A percentile compares a stretch with the other conserved stretches of the same genome.
Evolutionary conservation across 2,113 vertebrate genomes (phyloP).

Genomic region (Grantiella picta): DNA sequence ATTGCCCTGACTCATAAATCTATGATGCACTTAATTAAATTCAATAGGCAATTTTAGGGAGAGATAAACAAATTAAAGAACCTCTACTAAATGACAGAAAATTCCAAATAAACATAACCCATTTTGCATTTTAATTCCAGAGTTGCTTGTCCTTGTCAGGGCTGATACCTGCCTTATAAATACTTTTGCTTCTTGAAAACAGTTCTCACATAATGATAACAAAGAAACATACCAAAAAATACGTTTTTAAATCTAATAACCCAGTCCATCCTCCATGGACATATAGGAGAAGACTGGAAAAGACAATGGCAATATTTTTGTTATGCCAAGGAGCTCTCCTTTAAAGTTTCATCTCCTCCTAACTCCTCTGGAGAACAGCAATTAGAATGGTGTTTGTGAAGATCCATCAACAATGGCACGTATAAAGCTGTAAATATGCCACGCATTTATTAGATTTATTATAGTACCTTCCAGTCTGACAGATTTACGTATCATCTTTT

Average conservation of each 20-base stretch:
- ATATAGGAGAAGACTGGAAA: background rate
- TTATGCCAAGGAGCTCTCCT: background rate
- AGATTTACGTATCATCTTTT: background rate
- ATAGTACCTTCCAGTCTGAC: background rate
- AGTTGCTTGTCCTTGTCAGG: background rate
- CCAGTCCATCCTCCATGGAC: background rate
- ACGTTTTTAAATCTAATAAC: background rate
- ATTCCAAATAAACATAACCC: slow-evolving; percentile 43
- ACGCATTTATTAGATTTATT: background rate
- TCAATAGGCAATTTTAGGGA: slow-evolving; percentile 41
- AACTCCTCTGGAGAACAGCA: slow-evolving; percentile 13
- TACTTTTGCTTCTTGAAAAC: background rate
- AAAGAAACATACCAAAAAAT: background rate
- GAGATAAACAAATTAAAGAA: slow-evolving; percentile 59
- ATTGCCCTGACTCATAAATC: slow-evolving; percentile 47
- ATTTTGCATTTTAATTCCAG: slow-evolving; percentile 44
- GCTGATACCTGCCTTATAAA: background rate
- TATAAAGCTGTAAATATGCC: slow-evolving; percentile 9
- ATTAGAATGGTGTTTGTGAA: slow-evolving; percentile 36
- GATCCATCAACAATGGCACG: background rate
- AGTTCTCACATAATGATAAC: background rate
- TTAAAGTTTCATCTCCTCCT: slow-evolving; percentile 17
- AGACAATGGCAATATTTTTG: background rate
- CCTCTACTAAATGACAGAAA: slow-evolving; percentile 28
- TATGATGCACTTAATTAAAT: slow-evolving; percentile 56